Evolutionary conservation across 1,140 invertebrate genomes (phyloP), one percentile per base, ranked within the genome.

Genomic region (Acromyrmex heyeri): DNA sequence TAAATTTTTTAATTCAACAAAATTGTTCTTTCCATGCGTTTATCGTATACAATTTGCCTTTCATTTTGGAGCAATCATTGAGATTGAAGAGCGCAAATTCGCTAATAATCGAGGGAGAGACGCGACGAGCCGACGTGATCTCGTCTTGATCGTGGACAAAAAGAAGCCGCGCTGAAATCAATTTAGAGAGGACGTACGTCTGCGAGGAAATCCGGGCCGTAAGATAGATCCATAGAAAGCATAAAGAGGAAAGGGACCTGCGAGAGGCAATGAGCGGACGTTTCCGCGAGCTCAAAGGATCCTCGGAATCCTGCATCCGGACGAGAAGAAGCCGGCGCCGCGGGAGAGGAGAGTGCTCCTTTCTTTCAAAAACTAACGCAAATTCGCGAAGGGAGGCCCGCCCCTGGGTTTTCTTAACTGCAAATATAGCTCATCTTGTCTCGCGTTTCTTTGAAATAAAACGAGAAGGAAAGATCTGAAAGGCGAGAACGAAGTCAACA

Each of bases 101-200:
- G 53, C 4, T n/a, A 38, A 34, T 59, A 59, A 75, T 75, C 53
- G 38, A 55, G 16, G 38, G 30, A 5, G 4, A 59, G 34, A 82
- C 34, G 59, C n/a, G 30, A 48, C 75, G 64, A 44, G 61, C 30
- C 24, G 34, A 50, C 62, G 76, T 21, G 34, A 24, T 59, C n/a
- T 8, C 30, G n/a, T 64, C n/a, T 67, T 30, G 34, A 64, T 70
- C 61, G 64, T 21, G 93, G 91, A 94, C 92, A 93, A 93, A 93
- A 94, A 93, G 93, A 94, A 94, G 92, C 94, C 94, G 92, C 91
- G 91, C 85, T 88, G 78, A 89, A 94, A 94, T 94, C 93, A 94
- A 94, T 94, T 94, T 93, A 89, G 85, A 86, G 64, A 89, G 69
- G 91, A 88, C 86, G 91, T 86, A 87, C 86, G 88, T 91, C 91